A percentile compares a stretch with the other conserved stretches of the same genome.
Evolutionary conservation across 2,888 invertebrate genomes (phyloP).

Genomic region (Melanchra persicariae): DNA sequence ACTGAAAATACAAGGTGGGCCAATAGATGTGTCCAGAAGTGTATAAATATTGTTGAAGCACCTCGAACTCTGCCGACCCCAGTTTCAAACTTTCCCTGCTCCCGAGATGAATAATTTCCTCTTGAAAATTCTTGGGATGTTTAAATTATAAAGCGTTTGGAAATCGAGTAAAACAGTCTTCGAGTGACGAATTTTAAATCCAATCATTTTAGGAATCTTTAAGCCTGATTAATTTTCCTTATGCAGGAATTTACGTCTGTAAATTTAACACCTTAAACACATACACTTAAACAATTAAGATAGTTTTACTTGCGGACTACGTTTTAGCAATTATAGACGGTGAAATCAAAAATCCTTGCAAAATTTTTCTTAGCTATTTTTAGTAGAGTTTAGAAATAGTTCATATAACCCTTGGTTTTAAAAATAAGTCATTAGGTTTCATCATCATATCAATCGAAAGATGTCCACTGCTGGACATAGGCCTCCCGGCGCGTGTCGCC

Average conservation of each 20-base stretch:
- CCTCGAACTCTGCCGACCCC: conserved; percentile 57
- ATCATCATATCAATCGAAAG: too few species aligned
- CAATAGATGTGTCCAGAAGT: too few species aligned
- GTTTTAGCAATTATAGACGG: not conserved
- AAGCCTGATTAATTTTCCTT: not conserved
- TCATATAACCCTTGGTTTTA: too few species aligned
- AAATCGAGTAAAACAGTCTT: conserved; percentile 13
- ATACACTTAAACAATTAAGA: not conserved
- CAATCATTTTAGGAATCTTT: conserved; percentile 29
- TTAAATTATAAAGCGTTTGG: conserved; percentile 63
- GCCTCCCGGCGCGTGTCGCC: too few species aligned
- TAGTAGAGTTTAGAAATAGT: too few species aligned
- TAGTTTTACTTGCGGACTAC: not conserved
- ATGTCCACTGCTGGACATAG: too few species aligned
- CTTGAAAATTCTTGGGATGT: conserved; percentile 59
- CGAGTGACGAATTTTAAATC: conserved; percentile 45
- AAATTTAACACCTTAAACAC: not conserved
- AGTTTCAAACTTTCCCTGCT: conserved; percentile 63
- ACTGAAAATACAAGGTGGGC: too few species aligned
- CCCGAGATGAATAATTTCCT: conserved; percentile 69
- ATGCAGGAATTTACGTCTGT: not conserved
- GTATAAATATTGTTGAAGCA: conserved; percentile 68
- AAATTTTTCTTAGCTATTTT: not conserved
- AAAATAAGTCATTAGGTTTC: too few species aligned
- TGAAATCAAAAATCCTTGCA: not conserved